These are phyloP conservation scores for Cyphomyrmex costatus DNA, from an alignment of 1,140 invertebrate genomes.

Conservation along the genomic window DNA sequence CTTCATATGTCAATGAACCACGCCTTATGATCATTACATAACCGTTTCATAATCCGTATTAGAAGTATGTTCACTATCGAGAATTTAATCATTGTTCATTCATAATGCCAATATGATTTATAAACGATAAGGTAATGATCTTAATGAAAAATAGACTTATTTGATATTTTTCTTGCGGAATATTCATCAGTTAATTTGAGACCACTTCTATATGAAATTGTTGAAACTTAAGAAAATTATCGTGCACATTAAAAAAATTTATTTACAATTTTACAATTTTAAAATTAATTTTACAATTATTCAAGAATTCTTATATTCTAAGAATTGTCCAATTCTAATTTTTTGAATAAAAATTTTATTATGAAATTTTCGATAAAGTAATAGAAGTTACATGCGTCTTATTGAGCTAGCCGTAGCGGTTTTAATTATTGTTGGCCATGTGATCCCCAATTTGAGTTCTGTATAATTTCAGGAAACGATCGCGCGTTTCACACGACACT, in stretches of 20 bases:
- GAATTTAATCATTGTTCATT: background rate
- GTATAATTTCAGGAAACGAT: slow-evolving; percentile 41
- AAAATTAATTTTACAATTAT: background rate
- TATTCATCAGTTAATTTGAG: background rate
- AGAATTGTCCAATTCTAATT: background rate
- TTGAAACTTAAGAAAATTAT: background rate
- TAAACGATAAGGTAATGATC: background rate
- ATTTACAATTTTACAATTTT: background rate
- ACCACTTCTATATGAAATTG: background rate
- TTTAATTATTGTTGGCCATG: slow-evolving; percentile 7
- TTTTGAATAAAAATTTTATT: background rate
- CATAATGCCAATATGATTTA: background rate
- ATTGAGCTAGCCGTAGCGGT: background rate
- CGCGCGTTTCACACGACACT: slow-evolving; percentile 34
- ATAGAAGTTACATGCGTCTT: background rate
- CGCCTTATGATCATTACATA: slow-evolving; percentile 16
- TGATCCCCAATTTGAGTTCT: background rate
- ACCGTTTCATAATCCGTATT: slow-evolving; percentile 54
- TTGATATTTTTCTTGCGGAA: background rate
- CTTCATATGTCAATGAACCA: slow-evolving; percentile 52
- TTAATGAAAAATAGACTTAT: background rate
- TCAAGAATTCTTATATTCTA: background rate
- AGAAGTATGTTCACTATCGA: slow-evolving; percentile 41
- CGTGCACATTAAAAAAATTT: background rate
- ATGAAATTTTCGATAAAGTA: background rate